These are phyloP conservation scores for Melanerpes aurifrons DNA, from an alignment of 2,113 vertebrate genomes.

Conservation along the genomic window DNA sequence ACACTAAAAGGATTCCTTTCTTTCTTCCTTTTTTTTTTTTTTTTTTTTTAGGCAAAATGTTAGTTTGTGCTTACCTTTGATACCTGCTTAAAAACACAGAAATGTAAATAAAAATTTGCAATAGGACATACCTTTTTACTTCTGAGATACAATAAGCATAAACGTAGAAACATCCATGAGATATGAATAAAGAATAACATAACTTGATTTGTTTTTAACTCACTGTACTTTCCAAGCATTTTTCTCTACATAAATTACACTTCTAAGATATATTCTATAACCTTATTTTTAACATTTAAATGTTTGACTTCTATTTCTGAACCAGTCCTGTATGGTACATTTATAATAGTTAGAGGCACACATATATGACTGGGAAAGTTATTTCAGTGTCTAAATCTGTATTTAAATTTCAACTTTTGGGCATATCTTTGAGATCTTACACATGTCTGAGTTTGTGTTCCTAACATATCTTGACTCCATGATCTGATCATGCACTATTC, in stretches of 20 bases:
- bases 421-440: background rate
- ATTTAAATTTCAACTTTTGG: background rate
- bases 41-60: background rate
- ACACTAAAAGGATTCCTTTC: background rate
- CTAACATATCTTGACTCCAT: background rate
- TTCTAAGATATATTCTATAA: background rate
- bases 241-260: background rate
- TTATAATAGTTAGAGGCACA: background rate
- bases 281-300: background rate
- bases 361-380: background rate
- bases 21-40: background rate
- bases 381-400: background rate
- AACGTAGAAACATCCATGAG: background rate
- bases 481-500: background rate
- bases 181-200: background rate
- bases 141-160: background rate
- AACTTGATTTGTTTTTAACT: background rate
- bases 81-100: background rate
- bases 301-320: background rate
- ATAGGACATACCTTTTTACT: background rate
- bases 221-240: background rate
- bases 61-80: background rate
- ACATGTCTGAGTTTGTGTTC: fast-evolving
- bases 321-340: background rate
- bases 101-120: background rate